phyloP scores from a whole-genome alignment of 2,888 invertebrate species.

The Arge pagana region DNA sequence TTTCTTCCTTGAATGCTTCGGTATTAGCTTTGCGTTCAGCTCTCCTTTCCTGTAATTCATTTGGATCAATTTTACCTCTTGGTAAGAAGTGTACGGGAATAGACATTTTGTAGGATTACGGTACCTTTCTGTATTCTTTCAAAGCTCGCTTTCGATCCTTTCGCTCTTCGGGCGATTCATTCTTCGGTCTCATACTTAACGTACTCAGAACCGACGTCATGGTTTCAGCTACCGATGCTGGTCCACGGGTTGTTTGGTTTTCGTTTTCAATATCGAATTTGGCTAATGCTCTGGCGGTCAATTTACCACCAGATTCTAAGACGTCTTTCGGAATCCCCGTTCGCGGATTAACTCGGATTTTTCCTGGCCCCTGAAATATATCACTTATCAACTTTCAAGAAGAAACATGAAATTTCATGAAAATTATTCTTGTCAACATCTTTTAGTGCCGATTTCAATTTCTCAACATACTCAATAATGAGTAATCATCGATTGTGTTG shows the following conservation, averaged over 20 bases:
- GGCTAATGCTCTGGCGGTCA: constrained; percentile 73
- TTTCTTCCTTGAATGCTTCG: constrained; percentile 83
- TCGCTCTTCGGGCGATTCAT: constrained; percentile 79
- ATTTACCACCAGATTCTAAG: constrained; percentile 64
- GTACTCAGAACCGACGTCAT: constrained; percentile 72
- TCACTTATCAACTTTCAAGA: background rate
- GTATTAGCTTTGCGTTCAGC: constrained; percentile 81
- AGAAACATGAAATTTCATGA: too few relatives aligned
- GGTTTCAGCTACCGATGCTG: constrained; percentile 66
- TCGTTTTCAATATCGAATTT: constrained; percentile 64
- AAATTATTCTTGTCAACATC: background rate
- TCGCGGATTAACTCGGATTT: constrained; percentile 72
- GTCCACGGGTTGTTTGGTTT: constrained; percentile 53
- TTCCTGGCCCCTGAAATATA: constrained; percentile 59
- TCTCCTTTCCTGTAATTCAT: constrained; percentile 71
- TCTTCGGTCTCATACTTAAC: constrained; percentile 72
- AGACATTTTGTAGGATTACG: too few relatives aligned
- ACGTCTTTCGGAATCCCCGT: constrained; percentile 77
- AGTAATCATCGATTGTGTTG: too few relatives aligned
- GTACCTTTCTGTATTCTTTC: constrained; percentile 72
- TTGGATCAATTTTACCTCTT: too few relatives aligned
- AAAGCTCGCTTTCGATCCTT: constrained; percentile 76
- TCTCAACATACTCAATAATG: too few relatives aligned
- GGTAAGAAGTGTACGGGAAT: too few relatives aligned
- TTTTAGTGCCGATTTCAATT: background rate